phyloP scores from a whole-genome alignment of 2,797 vertebrate genomes.

The Thunnus albacares region DNA sequence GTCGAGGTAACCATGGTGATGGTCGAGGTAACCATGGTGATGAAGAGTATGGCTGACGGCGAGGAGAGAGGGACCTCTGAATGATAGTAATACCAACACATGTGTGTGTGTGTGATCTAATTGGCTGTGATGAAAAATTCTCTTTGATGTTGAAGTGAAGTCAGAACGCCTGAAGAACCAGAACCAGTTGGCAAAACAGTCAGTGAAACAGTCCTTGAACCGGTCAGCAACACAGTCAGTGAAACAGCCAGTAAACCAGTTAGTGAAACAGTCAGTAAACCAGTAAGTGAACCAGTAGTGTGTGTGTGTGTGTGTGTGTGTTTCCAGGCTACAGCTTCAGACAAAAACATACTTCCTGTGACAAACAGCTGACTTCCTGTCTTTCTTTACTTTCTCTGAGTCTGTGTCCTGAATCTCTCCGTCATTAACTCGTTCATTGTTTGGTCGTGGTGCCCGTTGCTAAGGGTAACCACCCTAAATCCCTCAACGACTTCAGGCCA shows the following conservation, averaged over 20 bases:
- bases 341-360: conserved; percentile 38
- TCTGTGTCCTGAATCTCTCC: neutral
- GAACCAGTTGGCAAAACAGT: conserved; percentile 1
- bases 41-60: conserved; percentile 51
- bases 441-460: no score
- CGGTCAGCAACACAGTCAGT: no score
- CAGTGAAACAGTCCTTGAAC: neutral
- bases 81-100: conserved; percentile 27
- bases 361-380: conserved; percentile 34
- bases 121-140: conserved; percentile 70
- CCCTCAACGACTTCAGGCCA: no score
- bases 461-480: no score
- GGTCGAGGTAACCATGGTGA: conserved; percentile 55
- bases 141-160: conserved; percentile 64
- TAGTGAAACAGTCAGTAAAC: neutral
- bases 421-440: no score
- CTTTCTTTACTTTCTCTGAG: conserved; percentile 14
- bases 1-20: conserved; percentile 56
- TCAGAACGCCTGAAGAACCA: conserved; percentile 29
- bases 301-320: conserved; percentile 4
- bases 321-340: neutral
- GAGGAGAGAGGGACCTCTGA: conserved; percentile 34
- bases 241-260: neutral
- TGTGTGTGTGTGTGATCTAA: conserved; percentile 56
- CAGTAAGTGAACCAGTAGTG: neutral